Base-by-base conservation (phyloP, 30 jellyfish, hydroid and myxozoan species). In the Rhopilema esculentum region DNA sequence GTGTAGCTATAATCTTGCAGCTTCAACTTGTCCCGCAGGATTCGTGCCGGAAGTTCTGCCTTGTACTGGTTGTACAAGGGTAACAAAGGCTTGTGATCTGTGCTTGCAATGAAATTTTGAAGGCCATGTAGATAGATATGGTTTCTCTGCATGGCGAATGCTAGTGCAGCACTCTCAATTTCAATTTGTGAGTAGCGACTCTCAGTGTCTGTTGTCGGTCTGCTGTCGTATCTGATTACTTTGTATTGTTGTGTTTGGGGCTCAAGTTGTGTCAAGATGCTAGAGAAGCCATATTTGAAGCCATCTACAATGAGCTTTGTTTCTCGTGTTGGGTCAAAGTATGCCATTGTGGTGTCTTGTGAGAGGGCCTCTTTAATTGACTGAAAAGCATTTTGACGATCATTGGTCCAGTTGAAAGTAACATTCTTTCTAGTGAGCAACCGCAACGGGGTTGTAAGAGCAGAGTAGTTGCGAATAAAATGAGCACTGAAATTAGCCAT, bases 1-100 rank as follows among this genome's bases (percentile, higher is more conserved):
- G 68, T 49, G 49, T 20, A 88, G 19, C 22, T 22, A 16, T 32
- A 25, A 77, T 78, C 96, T 51, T 77, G 92, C 32, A 27, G 86
- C 49, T 80, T 79, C 32, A 88, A 28, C 73, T 89, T 69, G 49
- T 66, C 79, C 52, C 84, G 0, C 31, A 69, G 91, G 29, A 67
- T 28, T 0, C 97, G 82, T 24, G 72, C 51, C 21, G 93, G 69
- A 21, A 0, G 82, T 15, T 61, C 49, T 18, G 76, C 72, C 33
- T 80, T 81, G 16, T 63, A 63, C n/a, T 66, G 30, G 31, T 33
- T 48, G 48, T 27, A 87, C 24, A 77, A 66, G 67, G 83, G 53
- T 16, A 69, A 80, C 51, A 77, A 77, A 26, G 93, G 92, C 84
- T 80, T 80, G 89, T 89, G 91, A 61, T 79, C 92, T 8, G 89